These are phyloP conservation scores for Trichogramma dendrolimi DNA, from an alignment of 2,888 invertebrate genomes.

Conservation along the genomic window DNA sequence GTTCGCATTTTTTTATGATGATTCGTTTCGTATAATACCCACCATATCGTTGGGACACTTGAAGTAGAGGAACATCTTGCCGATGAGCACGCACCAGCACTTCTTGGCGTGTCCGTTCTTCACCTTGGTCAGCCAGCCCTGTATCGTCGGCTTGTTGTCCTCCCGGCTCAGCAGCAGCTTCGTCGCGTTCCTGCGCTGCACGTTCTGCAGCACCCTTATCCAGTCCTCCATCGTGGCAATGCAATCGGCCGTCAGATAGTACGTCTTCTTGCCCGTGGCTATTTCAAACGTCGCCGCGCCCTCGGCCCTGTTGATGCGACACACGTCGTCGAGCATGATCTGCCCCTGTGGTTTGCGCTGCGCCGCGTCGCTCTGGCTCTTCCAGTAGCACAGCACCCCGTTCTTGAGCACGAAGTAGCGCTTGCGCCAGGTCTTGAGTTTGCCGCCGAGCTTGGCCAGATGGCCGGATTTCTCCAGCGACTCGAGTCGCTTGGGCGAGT, in stretches of 20 bases:
- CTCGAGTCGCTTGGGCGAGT: slow-evolving; percentile 62
- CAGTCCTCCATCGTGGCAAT: slow-evolving; percentile 94
- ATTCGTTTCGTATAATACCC: slow-evolving; percentile 43
- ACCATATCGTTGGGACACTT: slow-evolving; percentile 89
- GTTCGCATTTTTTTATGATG: not conserved
- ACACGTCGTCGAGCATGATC: slow-evolving; percentile 84
- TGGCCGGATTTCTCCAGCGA: slow-evolving; percentile 86
- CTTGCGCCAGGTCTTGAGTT: slow-evolving; percentile 93
- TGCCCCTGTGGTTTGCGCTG: slow-evolving; percentile 88
- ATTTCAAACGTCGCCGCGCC: slow-evolving; percentile 95
- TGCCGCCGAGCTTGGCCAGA: slow-evolving; percentile 86
- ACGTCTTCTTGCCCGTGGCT: slow-evolving; percentile 86
- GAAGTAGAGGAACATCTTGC: slow-evolving; percentile 96
- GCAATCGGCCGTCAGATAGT: slow-evolving; percentile 91
- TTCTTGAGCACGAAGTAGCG: slow-evolving; percentile 94
- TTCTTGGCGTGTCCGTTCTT: slow-evolving; percentile 95
- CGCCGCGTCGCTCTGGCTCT: slow-evolving; percentile 81
- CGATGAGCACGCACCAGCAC: slow-evolving; percentile 94
- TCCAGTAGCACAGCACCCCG: slow-evolving; percentile 90
- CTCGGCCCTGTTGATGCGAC: slow-evolving; percentile 86
- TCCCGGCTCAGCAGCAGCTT: slow-evolving; percentile 83
- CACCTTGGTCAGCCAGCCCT: slow-evolving; percentile 94
- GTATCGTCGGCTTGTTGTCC: slow-evolving; percentile 89
- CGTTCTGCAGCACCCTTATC: slow-evolving; percentile 84
- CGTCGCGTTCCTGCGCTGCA: slow-evolving; percentile 87